Percentiles rank a stretch among this genome's conserved stretches.
Conservation (phyloP, 2,113 vertebrate genomes). For the Pedionomus torquatus region DNA sequence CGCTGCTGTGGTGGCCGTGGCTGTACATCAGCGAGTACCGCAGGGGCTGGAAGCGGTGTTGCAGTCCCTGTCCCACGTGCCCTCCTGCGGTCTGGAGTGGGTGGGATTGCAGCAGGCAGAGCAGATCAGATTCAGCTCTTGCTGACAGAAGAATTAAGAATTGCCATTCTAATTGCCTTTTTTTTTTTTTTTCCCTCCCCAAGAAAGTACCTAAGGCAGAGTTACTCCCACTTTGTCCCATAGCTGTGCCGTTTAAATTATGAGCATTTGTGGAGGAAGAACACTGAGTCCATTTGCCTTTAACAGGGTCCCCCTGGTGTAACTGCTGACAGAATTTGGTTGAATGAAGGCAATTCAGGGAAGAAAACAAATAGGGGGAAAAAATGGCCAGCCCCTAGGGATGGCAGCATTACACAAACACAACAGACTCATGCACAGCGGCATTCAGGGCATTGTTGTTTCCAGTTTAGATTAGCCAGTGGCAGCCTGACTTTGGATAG, state of each 20-base stretch:
- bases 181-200: background rate
- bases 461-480: conserved; percentile 36
- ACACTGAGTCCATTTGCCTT: conserved; percentile 23
- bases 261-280: conserved; percentile 18
- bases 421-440: background rate
- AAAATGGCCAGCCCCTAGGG: background rate
- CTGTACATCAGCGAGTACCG: background rate
- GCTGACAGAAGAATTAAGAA: background rate
- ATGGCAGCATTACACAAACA: conserved; percentile 25
- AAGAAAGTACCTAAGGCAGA: background rate
- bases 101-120: background rate
- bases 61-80: background rate
- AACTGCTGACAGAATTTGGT: conserved; percentile 35
- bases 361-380: conserved; percentile 11
- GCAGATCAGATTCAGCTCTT: background rate
- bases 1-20: rapidly evolving
- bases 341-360: conserved; percentile 28
- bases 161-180: background rate
- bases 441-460: background rate
- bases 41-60: background rate
- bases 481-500: background rate
- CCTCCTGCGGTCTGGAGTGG: background rate
- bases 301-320: background rate
- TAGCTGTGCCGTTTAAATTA: conserved; percentile 8
- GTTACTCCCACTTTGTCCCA: background rate